These are phyloP conservation scores for Loxodonta africana DNA, from an alignment of 2,113 vertebrate genomes.

Conservation along the genomic window DNA sequence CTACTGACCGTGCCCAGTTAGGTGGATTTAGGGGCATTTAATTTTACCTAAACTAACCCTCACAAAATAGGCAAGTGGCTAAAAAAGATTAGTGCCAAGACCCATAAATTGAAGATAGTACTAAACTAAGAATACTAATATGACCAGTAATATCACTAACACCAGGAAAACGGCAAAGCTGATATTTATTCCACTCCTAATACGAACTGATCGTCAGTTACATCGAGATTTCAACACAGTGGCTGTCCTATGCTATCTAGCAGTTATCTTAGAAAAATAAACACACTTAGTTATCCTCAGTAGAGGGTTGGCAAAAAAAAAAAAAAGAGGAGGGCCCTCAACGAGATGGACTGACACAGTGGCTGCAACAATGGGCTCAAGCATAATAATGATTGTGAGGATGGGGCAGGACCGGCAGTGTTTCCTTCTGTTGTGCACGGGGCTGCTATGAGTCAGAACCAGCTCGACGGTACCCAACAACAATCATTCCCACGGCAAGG, in stretches of 20 bases:
- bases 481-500: slow-evolving; percentile 37
- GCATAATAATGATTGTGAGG: no score
- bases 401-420: no score
- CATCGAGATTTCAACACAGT: slow-evolving; percentile 11
- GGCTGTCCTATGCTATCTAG: background rate
- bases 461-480: no score
- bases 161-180: background rate
- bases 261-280: background rate
- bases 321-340: no score
- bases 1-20: background rate
- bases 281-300: background rate
- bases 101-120: slow-evolving; percentile 32
- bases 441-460: no score
- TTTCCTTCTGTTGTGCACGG: no score
- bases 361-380: no score
- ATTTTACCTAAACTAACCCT: slow-evolving; percentile 51
- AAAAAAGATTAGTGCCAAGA: slow-evolving; percentile 51
- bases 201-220: background rate
- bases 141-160: background rate
- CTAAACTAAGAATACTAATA: background rate
- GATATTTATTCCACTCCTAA: background rate
- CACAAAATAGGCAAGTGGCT: slow-evolving; percentile 22
- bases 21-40: background rate
- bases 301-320: no score
- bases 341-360: no score